Evolutionary conservation across 1,140 invertebrate genomes (phyloP), one percentile per base, ranked within the genome.

Genomic region (Halictus rubicundus): DNA sequence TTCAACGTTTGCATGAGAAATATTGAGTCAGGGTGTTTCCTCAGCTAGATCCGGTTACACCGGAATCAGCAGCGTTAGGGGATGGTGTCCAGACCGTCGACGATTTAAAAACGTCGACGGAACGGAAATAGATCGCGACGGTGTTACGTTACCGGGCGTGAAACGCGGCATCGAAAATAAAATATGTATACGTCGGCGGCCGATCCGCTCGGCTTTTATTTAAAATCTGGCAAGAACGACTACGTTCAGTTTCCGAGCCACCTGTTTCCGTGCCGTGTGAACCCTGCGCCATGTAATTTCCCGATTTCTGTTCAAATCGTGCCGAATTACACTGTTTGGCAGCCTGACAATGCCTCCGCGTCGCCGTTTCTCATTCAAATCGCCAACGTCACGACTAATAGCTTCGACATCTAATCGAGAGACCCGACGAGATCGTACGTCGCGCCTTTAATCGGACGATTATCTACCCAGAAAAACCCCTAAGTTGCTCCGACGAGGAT

Each of bases 131-230:
- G 87, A 87, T 69, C 66, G 59, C 52, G 68, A 42, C 25, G 71
- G 79, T 85, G 68, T 88, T 87, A 74, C 49, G 80, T 88, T 88
- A 85, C 87, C 25, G 46, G 46, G 23, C 57, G 71, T 82, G 65
- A 88, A 75, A 42, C 82, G 70, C 32, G 32, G 75, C 68, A 52
- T 87, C 81, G 80, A 88, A 86, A 88, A 88, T 84, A 86, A 86
- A 87, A 83, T 82, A 88, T n/a, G n/a, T n/a, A n/a, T 9, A 4
- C 19, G 49, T 52, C 77, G 72, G 10, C 52, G 75, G 57, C 61
- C 59, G 76, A 82, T 76, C 63, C 71, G 57, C 54, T 82, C 72
- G 71, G 74, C 80, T 78, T 87, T 82, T 85, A 87, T 57, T 32
- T 83, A 78, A 85, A 85, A 81, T 16, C 79, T 84, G 78, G 79